Evolutionary conservation across 2,113 vertebrate species (phyloP).

Genomic region (Prochilodus magdalenae): DNA sequence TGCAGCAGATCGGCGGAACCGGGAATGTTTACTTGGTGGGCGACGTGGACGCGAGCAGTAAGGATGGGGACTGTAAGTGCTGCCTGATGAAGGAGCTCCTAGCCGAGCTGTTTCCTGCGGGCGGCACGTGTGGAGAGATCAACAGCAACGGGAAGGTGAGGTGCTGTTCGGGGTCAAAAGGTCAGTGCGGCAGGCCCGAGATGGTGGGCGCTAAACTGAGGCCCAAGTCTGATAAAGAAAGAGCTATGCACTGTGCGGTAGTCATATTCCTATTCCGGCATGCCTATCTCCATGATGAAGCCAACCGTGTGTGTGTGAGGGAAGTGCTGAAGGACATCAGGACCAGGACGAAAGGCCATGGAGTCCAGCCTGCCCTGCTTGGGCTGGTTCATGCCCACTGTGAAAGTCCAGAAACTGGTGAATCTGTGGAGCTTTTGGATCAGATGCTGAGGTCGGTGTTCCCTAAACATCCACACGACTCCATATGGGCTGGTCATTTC

Average conservation of each 20-base stretch:
- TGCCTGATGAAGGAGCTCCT: conserved; percentile 70
- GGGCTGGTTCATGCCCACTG: conserved; percentile 67
- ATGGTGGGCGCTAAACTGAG: neutral
- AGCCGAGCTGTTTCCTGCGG: conserved; percentile 66
- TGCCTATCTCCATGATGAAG: conserved; percentile 58
- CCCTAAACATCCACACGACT: conserved; percentile 64
- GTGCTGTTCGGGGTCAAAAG: neutral
- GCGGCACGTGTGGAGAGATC: neutral
- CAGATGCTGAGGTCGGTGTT: conserved; percentile 71
- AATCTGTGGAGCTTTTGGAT: conserved; percentile 65
- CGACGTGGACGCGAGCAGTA: conserved; percentile 45
- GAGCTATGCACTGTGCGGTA: conserved; percentile 69
- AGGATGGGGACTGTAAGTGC: conserved; percentile 54
- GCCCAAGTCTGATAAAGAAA: conserved; percentile 42
- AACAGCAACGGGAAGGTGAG: conserved; percentile 26
- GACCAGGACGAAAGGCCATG: conserved; percentile 63
- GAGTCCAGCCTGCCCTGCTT: conserved; percentile 68
- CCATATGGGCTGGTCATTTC: conserved; percentile 73
- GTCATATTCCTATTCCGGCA: conserved; percentile 76
- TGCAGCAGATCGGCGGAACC: conserved; percentile 72
- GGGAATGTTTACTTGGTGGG: conserved; percentile 74
- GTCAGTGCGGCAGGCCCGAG: neutral
- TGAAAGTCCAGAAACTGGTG: conserved; percentile 57
- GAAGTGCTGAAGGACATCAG: conserved; percentile 77
- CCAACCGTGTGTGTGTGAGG: conserved; percentile 57